Evolutionary conservation across 1,140 invertebrate genomes (phyloP).

Genomic region (Macrocentrus cingulum): DNA sequence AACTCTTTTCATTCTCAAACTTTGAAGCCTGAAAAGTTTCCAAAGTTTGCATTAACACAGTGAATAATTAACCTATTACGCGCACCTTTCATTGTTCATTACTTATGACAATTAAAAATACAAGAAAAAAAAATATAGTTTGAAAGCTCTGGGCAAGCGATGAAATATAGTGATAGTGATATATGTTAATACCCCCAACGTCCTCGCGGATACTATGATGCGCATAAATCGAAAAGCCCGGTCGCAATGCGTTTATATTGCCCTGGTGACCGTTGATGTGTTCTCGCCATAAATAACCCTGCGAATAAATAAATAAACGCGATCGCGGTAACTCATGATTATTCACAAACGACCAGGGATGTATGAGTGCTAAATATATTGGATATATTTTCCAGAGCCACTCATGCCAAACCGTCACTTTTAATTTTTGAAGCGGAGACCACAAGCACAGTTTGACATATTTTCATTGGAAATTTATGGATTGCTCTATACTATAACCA

Average conservation of each 20-base stretch:
- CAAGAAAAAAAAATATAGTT: no score
- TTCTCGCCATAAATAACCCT: conserved; percentile 46
- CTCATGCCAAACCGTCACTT: conserved; percentile 43
- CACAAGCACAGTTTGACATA: conserved; percentile 38
- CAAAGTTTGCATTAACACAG: no score
- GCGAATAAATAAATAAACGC: conserved; percentile 46
- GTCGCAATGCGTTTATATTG: conserved; percentile 27
- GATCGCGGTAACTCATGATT: conserved; percentile 51
- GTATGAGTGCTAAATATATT: conserved; percentile 3
- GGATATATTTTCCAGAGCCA: conserved; percentile 21
- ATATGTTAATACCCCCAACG: no score
- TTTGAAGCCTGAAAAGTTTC: no score
- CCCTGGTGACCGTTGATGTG: conserved; percentile 36
- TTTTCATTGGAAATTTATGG: conserved; percentile 50
- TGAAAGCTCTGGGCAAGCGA: not conserved
- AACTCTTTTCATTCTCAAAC: no score
- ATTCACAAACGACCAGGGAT: conserved; percentile 28
- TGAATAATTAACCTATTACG: not conserved
- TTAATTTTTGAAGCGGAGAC: conserved; percentile 42
- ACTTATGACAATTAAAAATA: no score
- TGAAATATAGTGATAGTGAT: conserved; percentile 21
- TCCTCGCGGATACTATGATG: not conserved
- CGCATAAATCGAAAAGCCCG: conserved; percentile 15
- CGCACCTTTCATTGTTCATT: not conserved
- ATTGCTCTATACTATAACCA: not conserved